Base-by-base conservation (phyloP, 2,797 vertebrate species). In the Alosa sapidissima region DNA sequence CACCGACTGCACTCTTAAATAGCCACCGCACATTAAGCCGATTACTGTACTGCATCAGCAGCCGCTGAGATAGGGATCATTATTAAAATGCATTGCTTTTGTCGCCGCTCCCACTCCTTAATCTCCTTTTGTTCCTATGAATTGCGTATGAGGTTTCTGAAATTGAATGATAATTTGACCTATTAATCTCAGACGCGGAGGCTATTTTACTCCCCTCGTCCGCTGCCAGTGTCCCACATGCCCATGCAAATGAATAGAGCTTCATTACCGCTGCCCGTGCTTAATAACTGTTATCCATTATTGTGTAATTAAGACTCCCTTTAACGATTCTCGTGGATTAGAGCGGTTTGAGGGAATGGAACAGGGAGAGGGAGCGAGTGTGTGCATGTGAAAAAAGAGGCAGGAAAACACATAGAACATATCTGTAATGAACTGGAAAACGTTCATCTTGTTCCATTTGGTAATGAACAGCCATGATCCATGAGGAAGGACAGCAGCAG, bases 271-370 rank as follows among this genome's bases (percentile, higher is more conserved):
- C 95, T 96, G 96, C 94, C 95, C 95, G 93, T 96, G 95, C 98
- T 98, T 99, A 99, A 98, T 98, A 98, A 98, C 97, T 96, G 94
- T 97, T 97, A 98, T 98, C 97, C 97, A 98, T 99, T 98, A 98
- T 98, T 96, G 96, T 96, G 96, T 99, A 98, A 99, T 99, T 99
- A 99, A 99, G 97, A 97, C 96, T 97, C 96, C 96, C 96, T 96
- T 97, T 97, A 97, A 97, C 95, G 95, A 97, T 98, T 97, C 96
- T 96, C 95, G 95, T 97, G 97, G 96, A 98, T 97, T 97, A 97
- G 96, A 96, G 95, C 96, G 93, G 93, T 93, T 92, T 93, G 92
- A 93, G 91, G 88, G 91, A 89, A 89, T 91, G 88, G 84, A 82
- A 86, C 89, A 5, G 21, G 6, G 81, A 52, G 75, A 9, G 68